phyloP scores from a whole-genome alignment of 2,888 invertebrate species.

The Xanthia icteritia region DNA sequence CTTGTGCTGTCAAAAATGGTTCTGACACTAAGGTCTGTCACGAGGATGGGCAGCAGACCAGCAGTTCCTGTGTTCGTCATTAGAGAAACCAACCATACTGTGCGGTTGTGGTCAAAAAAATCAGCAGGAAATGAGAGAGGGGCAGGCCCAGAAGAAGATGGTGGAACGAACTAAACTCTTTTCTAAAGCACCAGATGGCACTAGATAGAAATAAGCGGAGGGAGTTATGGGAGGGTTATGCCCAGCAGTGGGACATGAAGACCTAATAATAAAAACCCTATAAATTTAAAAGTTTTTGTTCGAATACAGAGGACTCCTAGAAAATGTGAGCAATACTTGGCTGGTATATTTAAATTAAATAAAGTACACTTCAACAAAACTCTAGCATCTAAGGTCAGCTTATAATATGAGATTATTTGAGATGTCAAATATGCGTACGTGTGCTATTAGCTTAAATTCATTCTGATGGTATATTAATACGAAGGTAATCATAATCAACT shows the following conservation, averaged over 20 bases:
- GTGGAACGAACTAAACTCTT: not conserved
- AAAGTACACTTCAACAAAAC: too few species aligned
- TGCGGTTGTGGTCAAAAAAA: not conserved
- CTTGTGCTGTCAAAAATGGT: not conserved
- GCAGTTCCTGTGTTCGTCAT: not conserved
- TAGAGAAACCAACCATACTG: not conserved
- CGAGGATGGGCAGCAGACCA: not conserved
- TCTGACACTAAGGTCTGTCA: not conserved
- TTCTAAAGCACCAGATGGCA: not conserved
- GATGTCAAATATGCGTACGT: not conserved
- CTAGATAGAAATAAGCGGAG: not conserved
- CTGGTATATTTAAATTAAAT: too few species aligned
- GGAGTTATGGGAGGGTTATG: not conserved
- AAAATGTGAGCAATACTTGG: too few species aligned
- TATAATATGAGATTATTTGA: not conserved
- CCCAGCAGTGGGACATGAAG: not conserved
- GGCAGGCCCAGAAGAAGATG: not conserved
- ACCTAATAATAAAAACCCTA: too few species aligned
- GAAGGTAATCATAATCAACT: conserved; percentile 11
- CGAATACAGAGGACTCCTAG: too few species aligned
- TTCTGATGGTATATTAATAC: conserved; percentile 13
- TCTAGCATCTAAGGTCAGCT: not conserved
- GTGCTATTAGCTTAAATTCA: not conserved
- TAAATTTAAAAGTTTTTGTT: too few species aligned
- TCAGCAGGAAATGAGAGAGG: not conserved